Conservation (phyloP, 2,113 vertebrate genomes). For the Sylvia atricapilla region DNA sequence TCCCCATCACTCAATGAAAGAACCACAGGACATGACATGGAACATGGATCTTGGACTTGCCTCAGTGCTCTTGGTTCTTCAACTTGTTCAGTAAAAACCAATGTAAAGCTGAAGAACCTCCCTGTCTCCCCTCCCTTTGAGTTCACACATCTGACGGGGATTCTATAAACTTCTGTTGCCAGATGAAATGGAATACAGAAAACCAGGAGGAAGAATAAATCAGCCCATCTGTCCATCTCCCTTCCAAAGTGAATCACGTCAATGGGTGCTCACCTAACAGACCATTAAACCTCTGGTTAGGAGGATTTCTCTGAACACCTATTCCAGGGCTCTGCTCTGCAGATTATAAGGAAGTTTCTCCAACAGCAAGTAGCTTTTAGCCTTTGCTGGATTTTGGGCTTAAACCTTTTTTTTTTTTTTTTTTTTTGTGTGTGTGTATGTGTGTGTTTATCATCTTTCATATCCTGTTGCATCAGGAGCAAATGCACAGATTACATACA, state of each 20-base stretch:
- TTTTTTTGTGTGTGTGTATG: no score
- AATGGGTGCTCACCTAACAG: background rate
- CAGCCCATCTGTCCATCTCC: background rate
- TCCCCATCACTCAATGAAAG: background rate
- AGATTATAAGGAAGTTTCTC: background rate
- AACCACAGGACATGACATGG: accelerated
- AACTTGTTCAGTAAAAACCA: background rate
- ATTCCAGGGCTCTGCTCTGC: background rate
- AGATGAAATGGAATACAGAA: background rate
- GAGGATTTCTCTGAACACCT: background rate
- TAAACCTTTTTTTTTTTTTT: background rate
- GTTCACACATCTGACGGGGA: background rate
- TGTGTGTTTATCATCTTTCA: background rate
- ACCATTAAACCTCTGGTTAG: background rate
- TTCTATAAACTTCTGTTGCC: background rate
- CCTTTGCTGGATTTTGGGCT: background rate
- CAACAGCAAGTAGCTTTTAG: background rate
- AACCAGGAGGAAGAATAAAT: background rate
- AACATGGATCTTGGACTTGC: background rate
- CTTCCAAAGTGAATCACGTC: background rate
- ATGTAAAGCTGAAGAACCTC: background rate
- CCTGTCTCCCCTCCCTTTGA: background rate
- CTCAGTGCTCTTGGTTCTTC: background rate
- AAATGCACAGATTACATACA: background rate
- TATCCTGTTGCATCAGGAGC: background rate